Evolutionary conservation across 2,797 vertebrate species (phyloP), one percentile per base, ranked within the genome.

Genomic region (Chelon auratus): DNA sequence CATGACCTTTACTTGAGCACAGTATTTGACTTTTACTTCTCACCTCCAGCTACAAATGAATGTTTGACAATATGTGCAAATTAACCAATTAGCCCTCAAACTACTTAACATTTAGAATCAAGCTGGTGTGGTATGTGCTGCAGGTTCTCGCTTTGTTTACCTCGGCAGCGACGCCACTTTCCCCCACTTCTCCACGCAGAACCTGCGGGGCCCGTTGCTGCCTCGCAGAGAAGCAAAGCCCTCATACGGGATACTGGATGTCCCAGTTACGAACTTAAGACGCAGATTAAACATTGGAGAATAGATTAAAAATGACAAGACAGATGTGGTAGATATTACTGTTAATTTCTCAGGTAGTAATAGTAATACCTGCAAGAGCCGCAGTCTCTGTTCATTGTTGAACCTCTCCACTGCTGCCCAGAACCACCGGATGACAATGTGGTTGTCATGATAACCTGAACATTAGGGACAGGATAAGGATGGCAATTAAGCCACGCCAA

Each of bases 101-200:
- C 6, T 8, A 45, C 30, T 33, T 1, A n/a, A 45, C 5, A 45
- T 2, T 17, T 45, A 8, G 7, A 5, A 43, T 43, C 42, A 43
- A 7, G 42, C 7, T 17, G 15, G 14, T 17, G 5, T 17, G 3
- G 9, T 17, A 14, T 45, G 43, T 15, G 13, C 11, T 17, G 11
- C 5, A 17, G 6, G 43, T n/a, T 45, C 15, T n/a, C 14, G 17
- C 30, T 0, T 14, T 43, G 15, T 17, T 14, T 71, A 99, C 97
- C 97, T 97, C 86, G 98, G 98, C 73, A 99, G 93, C 24, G 98
- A 96, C 1, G 96, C 97, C 87, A 98, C 95, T 89, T 98, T 99
- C 2, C 98, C 98, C 98, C 97, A 99, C 89, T 99, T 99, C 87
- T 99, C 98, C 68, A 99, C 97, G 22, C 98, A 99, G 93, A 99